phyloP scores from a whole-genome alignment of 1,140 invertebrate genomes.

The Cyrtorhinus lividipennis region DNA sequence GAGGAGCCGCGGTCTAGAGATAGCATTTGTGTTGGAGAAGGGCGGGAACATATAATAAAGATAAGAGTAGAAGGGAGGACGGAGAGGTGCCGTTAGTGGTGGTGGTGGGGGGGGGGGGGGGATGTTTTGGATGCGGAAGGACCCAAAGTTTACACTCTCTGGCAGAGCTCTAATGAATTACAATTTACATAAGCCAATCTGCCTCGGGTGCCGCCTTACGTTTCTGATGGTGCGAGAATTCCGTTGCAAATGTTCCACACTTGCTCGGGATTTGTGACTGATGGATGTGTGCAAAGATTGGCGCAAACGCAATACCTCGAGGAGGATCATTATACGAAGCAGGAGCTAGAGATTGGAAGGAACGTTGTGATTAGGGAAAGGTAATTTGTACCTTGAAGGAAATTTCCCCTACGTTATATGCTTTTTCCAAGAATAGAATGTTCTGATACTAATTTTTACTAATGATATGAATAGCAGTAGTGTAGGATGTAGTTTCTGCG shows the following conservation, averaged over 20 bases:
- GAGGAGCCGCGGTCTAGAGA: not conserved
- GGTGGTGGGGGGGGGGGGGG: not conserved
- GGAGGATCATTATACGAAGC: too few relatives aligned
- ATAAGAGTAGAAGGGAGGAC: not conserved
- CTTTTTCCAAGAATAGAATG: too few relatives aligned
- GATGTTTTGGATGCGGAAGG: not conserved
- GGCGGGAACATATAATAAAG: slow-evolving; percentile 2
- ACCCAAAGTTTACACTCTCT: not conserved
- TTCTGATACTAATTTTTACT: too few relatives aligned
- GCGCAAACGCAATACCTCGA: too few relatives aligned
- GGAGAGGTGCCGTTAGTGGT: not conserved
- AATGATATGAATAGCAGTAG: too few relatives aligned
- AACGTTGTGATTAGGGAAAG: too few relatives aligned
- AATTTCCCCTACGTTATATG: too few relatives aligned
- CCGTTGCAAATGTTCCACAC: not conserved
- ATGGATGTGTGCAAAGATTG: too few relatives aligned
- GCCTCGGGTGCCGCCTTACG: not conserved
- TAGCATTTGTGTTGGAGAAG: not conserved
- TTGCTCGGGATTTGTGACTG: too few relatives aligned
- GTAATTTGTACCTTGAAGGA: too few relatives aligned
- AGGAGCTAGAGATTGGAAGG: too few relatives aligned
- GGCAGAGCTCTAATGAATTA: slow-evolving; percentile 3
- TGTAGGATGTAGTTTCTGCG: too few relatives aligned
- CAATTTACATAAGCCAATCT: slow-evolving; percentile 5
- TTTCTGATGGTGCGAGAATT: not conserved